phyloP scores from a whole-genome alignment of 1,140 invertebrate species.

The Chelonus insularis region DNA sequence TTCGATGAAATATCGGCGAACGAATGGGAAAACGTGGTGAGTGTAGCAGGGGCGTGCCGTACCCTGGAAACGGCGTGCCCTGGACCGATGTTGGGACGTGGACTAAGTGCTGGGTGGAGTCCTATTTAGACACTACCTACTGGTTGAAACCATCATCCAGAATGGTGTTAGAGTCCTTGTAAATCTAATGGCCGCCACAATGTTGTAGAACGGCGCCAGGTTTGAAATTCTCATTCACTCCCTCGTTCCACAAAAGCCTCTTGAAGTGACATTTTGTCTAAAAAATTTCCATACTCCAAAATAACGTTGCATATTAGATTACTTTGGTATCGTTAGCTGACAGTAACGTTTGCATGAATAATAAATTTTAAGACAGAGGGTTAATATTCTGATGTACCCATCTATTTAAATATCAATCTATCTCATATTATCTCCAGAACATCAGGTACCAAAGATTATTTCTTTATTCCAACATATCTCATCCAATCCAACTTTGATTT shows the following conservation, averaged over 20 bases:
- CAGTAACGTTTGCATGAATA: neutral
- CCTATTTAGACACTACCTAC: constrained; percentile 59
- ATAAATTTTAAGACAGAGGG: neutral
- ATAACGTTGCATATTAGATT: neutral
- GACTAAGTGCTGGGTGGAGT: constrained; percentile 60
- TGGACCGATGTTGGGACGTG: constrained; percentile 54
- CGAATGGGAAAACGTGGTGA: constrained; percentile 55
- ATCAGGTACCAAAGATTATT: too few relatives aligned
- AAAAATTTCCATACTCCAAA: neutral
- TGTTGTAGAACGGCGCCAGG: constrained; percentile 47
- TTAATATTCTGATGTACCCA: neutral
- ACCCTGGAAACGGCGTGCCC: constrained; percentile 56
- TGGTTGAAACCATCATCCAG: constrained; percentile 58
- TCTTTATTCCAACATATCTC: too few relatives aligned
- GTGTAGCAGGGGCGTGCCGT: constrained; percentile 55
- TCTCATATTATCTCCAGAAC: constrained; percentile 7
- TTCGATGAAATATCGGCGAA: constrained; percentile 59
- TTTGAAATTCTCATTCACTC: constrained; percentile 40
- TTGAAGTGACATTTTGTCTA: neutral
- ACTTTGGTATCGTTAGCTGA: too few relatives aligned
- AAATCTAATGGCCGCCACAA: constrained; percentile 53
- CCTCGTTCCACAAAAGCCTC: neutral
- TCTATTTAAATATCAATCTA: too few relatives aligned
- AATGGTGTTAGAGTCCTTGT: constrained; percentile 30
- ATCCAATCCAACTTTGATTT: too few relatives aligned